Percentiles rank a stretch among this genome's conserved stretches.
phyloP scores from a whole-genome alignment of 2,888 invertebrate genomes.

The Napeogenes sylphis region DNA sequence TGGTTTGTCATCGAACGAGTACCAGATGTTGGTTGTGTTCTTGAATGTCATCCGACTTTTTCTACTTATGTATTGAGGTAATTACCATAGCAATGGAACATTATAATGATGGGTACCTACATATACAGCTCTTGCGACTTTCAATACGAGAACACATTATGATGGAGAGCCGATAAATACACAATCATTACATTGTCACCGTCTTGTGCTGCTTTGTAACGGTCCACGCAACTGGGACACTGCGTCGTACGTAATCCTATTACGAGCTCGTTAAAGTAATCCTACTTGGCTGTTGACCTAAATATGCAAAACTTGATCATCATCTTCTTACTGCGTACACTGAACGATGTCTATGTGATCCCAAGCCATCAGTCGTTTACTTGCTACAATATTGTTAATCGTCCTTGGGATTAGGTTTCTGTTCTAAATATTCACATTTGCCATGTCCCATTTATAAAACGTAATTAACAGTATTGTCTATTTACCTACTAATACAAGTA shows the following conservation, averaged over 20 bases:
- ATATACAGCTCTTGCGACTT: constrained; percentile 45
- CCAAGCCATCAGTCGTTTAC: too few species aligned
- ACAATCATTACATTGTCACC: constrained; percentile 70
- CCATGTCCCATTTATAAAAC: too few species aligned
- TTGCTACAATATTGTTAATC: too few species aligned
- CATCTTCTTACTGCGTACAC: constrained; percentile 11
- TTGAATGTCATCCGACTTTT: constrained; percentile 34
- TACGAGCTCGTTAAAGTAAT: constrained; percentile 72
- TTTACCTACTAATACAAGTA: too few species aligned
- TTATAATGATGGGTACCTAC: constrained; percentile 44
- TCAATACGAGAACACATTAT: constrained; percentile 44
- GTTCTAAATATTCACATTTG: too few species aligned
- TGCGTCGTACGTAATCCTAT: constrained; percentile 69
- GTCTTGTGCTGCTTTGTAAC: constrained; percentile 63
- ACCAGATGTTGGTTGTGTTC: constrained; percentile 51
- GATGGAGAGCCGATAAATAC: constrained; percentile 55
- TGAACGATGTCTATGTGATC: neutral
- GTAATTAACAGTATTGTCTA: too few species aligned
- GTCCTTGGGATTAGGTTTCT: too few species aligned
- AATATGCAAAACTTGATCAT: constrained; percentile 34
- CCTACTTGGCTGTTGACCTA: constrained; percentile 53
- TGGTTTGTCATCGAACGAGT: constrained; percentile 50
- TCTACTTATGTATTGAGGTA: constrained; percentile 14
- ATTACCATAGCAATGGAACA: constrained; percentile 27
- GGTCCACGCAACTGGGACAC: constrained; percentile 67